These are phyloP conservation scores for Nothobranchius kuhntae DNA, from an alignment of 2,113 vertebrate species.

Conservation along the genomic window DNA sequence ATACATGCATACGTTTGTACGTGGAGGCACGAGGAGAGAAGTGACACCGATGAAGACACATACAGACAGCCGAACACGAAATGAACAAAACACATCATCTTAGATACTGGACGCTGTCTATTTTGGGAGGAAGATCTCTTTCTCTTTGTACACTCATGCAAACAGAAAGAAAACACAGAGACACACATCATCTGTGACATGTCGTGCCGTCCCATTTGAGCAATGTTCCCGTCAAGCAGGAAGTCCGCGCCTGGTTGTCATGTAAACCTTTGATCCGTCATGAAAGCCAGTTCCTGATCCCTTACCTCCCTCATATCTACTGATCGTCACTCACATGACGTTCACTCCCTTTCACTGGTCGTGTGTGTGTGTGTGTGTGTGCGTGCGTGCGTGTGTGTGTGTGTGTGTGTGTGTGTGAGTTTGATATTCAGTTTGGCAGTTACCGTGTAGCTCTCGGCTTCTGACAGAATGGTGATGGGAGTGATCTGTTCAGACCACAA, in stretches of 20 bases:
- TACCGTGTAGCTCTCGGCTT: slow-evolving; percentile 28
- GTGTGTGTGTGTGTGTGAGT: slow-evolving; percentile 5
- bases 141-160: slow-evolving; percentile 5
- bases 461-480: slow-evolving; percentile 42
- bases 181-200: slow-evolving; percentile 37
- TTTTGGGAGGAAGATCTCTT: slow-evolving; percentile 34
- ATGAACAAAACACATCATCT: slow-evolving; percentile 52
- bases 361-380: slow-evolving; percentile 11
- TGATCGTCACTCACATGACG: slow-evolving; percentile 65
- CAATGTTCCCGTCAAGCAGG: slow-evolving; percentile 55
- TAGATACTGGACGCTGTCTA: slow-evolving; percentile 51
- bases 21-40: slow-evolving; percentile 12
- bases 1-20: not conserved
- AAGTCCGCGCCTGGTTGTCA: slow-evolving; percentile 62
- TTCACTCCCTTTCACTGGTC: slow-evolving; percentile 4
- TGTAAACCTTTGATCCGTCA: slow-evolving; percentile 67
- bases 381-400: not conserved
- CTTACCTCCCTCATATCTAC: slow-evolving; percentile 52
- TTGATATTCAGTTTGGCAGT: slow-evolving; percentile 52
- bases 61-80: slow-evolving; percentile 40
- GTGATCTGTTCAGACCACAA: slow-evolving; percentile 55
- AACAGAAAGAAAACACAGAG: slow-evolving; percentile 20
- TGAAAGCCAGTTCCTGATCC: slow-evolving; percentile 59
- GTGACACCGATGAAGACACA: slow-evolving; percentile 42
- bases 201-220: slow-evolving; percentile 43